These are phyloP conservation scores for Gryon sp. DNA, from an alignment of 1,140 invertebrate genomes.

Conservation along the genomic window DNA sequence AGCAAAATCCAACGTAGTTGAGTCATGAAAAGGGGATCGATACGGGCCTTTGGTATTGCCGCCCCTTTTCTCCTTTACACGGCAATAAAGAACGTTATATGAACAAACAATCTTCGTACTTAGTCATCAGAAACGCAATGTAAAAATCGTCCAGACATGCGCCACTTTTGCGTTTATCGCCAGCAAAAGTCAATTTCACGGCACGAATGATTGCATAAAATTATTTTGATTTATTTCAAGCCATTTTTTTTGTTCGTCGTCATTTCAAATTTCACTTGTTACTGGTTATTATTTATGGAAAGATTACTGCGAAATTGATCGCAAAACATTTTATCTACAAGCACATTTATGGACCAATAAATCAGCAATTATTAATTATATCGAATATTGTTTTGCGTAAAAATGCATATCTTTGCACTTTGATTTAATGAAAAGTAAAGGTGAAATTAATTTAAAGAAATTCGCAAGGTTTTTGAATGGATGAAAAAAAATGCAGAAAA, in stretches of 20 bases:
- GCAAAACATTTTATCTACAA: no score
- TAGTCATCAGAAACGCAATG: constrained; percentile 35
- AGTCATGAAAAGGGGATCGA: constrained; percentile 43
- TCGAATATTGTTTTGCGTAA: no score
- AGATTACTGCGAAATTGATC: constrained; percentile 23
- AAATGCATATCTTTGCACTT: no score
- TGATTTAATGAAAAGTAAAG: no score
- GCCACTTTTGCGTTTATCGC: constrained; percentile 28
- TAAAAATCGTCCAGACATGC: constrained; percentile 10
- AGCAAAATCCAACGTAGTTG: constrained; percentile 37
- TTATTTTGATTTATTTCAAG: constrained; percentile 32
- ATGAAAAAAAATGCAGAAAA: no score
- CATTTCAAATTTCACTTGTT: no score
- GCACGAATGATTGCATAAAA: constrained; percentile 31
- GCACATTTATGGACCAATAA: no score
- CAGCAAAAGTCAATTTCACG: constrained; percentile 29
- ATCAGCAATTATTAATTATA: no score
- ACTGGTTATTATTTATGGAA: constrained; percentile 27
- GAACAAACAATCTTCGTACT: constrained; percentile 47
- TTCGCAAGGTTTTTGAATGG: no score
- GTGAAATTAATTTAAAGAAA: no score
- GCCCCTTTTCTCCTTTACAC: constrained; percentile 21
- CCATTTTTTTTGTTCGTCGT: constrained; percentile 13
- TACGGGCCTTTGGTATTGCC: constrained; percentile 25
- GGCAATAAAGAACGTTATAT: constrained; percentile 44